phyloP scores from a whole-genome alignment of 2,797 vertebrate genomes.

The Myoxocephalus aenaeus region DNA sequence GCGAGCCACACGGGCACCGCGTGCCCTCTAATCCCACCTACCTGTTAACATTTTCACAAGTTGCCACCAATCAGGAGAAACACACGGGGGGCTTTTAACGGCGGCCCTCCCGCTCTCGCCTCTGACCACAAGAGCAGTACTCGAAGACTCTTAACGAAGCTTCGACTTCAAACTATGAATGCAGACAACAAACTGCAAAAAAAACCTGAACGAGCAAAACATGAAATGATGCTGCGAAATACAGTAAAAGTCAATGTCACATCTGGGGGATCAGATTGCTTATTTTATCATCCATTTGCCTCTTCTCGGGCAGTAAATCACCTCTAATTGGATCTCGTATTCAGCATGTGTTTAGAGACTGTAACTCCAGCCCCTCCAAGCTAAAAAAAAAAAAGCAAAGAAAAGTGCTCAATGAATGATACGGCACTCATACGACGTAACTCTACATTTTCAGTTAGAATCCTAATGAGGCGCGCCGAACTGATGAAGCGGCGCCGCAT shows the following conservation, averaged over 20 bases:
- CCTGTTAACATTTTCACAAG: conserved; percentile 49
- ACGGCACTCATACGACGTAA: background rate
- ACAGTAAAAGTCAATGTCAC: conserved; percentile 40
- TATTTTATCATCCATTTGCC: conserved; percentile 61
- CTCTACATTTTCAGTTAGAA: background rate
- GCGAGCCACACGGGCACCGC: conserved; percentile 45
- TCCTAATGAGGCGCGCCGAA: conserved; percentile 12
- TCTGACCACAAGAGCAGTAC: conserved; percentile 19
- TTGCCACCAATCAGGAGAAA: conserved; percentile 39
- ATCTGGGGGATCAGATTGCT: conserved; percentile 56
- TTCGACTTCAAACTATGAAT: conserved; percentile 18
- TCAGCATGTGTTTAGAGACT: conserved; percentile 48
- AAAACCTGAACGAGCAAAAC: conserved; percentile 9
- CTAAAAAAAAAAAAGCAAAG: too few relatives aligned
- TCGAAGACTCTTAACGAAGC: background rate
- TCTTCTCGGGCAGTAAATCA: conserved; percentile 64
- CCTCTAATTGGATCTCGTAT: conserved; percentile 58
- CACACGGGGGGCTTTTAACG: conserved; percentile 41
- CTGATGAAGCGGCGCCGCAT: conserved; percentile 7
- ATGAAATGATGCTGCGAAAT: conserved; percentile 17
- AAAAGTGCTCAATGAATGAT: conserved; percentile 5
- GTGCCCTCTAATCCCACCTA: conserved; percentile 49
- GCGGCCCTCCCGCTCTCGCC: conserved; percentile 24
- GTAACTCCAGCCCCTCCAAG: conserved; percentile 35
- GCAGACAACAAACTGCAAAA: conserved; percentile 42